Conservation (phyloP, 2,797 vertebrate species). For the Sebastes cheni region DNA sequence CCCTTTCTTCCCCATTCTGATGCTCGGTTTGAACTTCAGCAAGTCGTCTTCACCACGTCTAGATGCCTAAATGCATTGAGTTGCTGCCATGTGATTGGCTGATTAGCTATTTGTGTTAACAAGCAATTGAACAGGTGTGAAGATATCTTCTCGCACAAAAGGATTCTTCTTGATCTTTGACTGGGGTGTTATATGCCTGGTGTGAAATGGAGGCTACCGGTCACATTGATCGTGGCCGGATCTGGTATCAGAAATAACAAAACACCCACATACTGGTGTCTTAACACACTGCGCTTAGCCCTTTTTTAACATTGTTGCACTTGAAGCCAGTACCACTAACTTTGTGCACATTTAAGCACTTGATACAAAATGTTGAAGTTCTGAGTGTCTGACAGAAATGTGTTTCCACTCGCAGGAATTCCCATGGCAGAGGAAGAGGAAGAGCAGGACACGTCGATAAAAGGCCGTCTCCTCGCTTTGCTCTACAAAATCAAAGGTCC, state of each 20-base stretch:
- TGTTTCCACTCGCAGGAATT: constrained; percentile 84
- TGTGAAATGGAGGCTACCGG: neutral
- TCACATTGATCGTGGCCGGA: neutral
- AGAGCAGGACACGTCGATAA: constrained; percentile 91
- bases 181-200: neutral
- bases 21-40: no score
- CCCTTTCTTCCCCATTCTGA: no score
- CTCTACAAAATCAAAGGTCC: constrained; percentile 95
- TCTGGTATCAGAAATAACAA: neutral
- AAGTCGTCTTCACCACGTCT: no score
- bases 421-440: constrained; percentile 92
- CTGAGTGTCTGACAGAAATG: neutral
- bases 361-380: neutral
- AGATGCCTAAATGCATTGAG: no score
- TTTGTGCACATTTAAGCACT: neutral
- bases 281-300: no score
- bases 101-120: no score
- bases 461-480: constrained; percentile 90
- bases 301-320: neutral
- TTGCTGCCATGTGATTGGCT: no score
- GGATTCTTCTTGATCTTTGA: neutral
- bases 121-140: neutral
- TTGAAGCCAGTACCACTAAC: neutral
- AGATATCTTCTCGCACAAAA: neutral
- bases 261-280: neutral